Base-by-base conservation (phyloP, 2,113 vertebrate genomes). In the Strigops habroptila region DNA sequence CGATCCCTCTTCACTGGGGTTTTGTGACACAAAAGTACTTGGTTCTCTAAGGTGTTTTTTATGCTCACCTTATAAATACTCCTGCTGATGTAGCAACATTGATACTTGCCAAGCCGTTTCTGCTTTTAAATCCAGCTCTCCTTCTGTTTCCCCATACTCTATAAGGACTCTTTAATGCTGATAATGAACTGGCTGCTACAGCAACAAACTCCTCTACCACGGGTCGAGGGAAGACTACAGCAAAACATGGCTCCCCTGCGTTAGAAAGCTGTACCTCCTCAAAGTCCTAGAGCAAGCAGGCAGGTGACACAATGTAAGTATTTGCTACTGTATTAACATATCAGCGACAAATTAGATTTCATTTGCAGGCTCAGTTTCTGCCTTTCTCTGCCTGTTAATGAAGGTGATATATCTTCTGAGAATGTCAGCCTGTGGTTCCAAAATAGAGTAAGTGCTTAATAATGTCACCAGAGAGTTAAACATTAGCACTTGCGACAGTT, bases 401-500 rank as follows among this genome's bases (percentile, higher is more conserved):
- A 93, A 73, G 39, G 75, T 69, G 57, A 57, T 86, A 2, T 4
- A 18, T 84, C 81, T 85, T 85, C 74, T 51, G 51, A 69, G 35
- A 82, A 69, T 44, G 57, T 79, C 52, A 79, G 85, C 79, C 70
- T 27, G 28, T 43, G 75, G 27, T 77, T 94, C 59, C 30, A 76
- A 90, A 93, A 71, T 51, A 75, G 65, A 85, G 57, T 81, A 91
- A 93, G 90, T 95, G 84, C 84, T 91, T 89, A 68, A 64, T 87
- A 71, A 87, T 33, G 30, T 84, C 63, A 79, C 84, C 37, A 41
- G 87, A 46, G 78, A 78, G 70, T 94, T 95, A 85, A 70, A 76
- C 43, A 22, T 68, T 43, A 76, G 70, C 43, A 55, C 44, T 90
- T 71, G 82, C 49, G 78, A 68, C 52, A 79, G 24, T 27, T 10